phyloP scores from a whole-genome alignment of 2,888 invertebrate species.

The Galeopsomyia nigrocyanea region DNA sequence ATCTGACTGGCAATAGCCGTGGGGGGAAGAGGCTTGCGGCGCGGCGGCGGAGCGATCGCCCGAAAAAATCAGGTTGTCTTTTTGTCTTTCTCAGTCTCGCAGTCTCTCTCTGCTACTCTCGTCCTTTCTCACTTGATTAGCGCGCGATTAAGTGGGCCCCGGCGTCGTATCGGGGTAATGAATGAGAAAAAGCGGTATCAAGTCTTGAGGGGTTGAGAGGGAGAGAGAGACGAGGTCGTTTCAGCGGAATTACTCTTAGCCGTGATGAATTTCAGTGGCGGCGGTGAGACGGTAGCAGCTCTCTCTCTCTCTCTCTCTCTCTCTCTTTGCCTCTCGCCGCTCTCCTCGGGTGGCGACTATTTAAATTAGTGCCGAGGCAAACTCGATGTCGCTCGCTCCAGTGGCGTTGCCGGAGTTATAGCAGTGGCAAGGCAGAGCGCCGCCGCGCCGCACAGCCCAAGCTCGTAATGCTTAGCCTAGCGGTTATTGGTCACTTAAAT shows the following conservation, averaged over 20 bases:
- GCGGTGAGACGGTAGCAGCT: neutral
- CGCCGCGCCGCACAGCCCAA: neutral
- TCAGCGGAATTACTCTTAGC: conserved; percentile 44
- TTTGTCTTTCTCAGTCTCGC: no score
- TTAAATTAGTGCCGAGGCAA: conserved; percentile 45
- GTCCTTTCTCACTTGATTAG: conserved; percentile 34
- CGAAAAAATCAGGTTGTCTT: no score
- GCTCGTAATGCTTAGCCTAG: conserved; percentile 32
- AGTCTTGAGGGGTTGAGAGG: conserved; percentile 17
- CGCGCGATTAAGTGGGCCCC: conserved; percentile 36
- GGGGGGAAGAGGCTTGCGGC: no score
- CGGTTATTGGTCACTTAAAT: conserved; percentile 46
- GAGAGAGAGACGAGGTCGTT: conserved; percentile 31
- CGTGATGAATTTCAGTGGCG: conserved; percentile 44
- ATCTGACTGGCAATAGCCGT: no score
- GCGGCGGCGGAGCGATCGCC: no score
- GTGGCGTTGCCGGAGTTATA: neutral
- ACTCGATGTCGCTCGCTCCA: conserved; percentile 37
- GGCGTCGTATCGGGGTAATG: conserved; percentile 38
- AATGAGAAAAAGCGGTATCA: conserved; percentile 43
- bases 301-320: conserved; percentile 16
- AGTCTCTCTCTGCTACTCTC: no score
- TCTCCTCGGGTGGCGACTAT: conserved; percentile 40
- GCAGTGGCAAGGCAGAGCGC: conserved; percentile 6
- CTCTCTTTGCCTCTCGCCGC: conserved; percentile 6